These are phyloP conservation scores for Uloborus plumipes DNA, from an alignment of 2,888 invertebrate species.

Conservation along the genomic window DNA sequence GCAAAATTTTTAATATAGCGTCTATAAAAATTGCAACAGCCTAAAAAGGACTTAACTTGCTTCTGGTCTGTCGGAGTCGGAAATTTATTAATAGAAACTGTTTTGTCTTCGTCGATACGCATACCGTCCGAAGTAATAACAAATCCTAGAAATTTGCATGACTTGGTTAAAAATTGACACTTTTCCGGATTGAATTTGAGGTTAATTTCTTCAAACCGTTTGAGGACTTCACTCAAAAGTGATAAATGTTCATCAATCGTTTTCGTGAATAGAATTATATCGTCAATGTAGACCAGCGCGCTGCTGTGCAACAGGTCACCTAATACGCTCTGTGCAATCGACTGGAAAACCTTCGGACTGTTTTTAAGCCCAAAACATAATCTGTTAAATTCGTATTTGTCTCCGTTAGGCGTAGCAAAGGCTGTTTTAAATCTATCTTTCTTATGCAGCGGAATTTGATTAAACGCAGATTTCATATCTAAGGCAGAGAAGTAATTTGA, in stretches of 20 bases:
- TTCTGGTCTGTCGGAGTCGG: neutral
- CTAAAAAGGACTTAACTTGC: neutral
- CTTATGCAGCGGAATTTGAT: neutral
- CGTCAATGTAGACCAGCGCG: neutral
- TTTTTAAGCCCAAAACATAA: neutral
- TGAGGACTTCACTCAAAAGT: too few relatives aligned
- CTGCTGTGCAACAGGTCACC: neutral
- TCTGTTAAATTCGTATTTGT: neutral
- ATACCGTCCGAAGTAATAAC: neutral
- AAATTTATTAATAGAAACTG: neutral
- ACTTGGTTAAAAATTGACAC: neutral
- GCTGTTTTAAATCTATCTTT: neutral
- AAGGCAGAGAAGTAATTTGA: neutral
- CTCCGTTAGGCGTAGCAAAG: neutral
- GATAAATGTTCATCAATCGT: too few relatives aligned
- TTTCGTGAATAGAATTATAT: neutral
- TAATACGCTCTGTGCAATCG: neutral
- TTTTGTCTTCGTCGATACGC: neutral
- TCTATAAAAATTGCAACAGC: too few relatives aligned
- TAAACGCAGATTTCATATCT: slow-evolving; percentile 1
- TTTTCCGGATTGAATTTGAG: neutral
- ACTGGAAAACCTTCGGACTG: neutral
- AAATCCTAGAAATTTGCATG: slow-evolving; percentile 3
- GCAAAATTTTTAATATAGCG: too few relatives aligned
- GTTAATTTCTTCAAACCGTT: too few relatives aligned